A percentile compares a stretch with the other conserved stretches of the same genome.
Evolutionary conservation across 2,888 invertebrate genomes (phyloP).

Genomic region (Archips crataeganus): DNA sequence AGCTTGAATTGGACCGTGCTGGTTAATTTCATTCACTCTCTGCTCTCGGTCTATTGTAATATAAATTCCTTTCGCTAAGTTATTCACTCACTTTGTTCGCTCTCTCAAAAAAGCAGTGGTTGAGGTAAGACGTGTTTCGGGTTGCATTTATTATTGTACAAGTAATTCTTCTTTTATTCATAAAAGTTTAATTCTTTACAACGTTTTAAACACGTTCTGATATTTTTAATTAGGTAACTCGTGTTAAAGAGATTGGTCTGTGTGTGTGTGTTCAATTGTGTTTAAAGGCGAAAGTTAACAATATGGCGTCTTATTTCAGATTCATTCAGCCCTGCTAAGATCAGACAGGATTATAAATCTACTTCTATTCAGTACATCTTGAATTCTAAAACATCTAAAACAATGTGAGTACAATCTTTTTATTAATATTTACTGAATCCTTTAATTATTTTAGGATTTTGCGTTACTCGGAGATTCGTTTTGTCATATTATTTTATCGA

Average conservation of each 20-base stretch:
- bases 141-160: neutral
- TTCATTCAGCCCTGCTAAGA: slow-evolving; percentile 79
- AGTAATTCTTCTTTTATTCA: neutral
- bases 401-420: slow-evolving; percentile 70
- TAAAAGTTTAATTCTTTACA: neutral
- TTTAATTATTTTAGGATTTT: slow-evolving; percentile 2
- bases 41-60: too few species aligned
- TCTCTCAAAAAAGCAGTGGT: slow-evolving; percentile 75
- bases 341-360: slow-evolving; percentile 54
- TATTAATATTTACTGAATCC: neutral
- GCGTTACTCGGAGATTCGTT: neutral
- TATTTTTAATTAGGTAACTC: neutral
- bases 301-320: slow-evolving; percentile 56
- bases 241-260: slow-evolving; percentile 1
- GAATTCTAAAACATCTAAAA: slow-evolving; percentile 52
- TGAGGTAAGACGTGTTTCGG: slow-evolving; percentile 71
- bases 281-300: neutral
- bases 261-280: neutral
- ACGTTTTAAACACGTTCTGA: neutral
- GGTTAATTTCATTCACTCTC: slow-evolving; percentile 28
- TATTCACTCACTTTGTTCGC: slow-evolving; percentile 48
- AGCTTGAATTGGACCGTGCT: neutral
- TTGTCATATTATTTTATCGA: neutral
- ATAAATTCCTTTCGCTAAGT: neutral
- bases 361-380: slow-evolving; percentile 63